Percentiles rank a stretch among this genome's conserved stretches.
Evolutionary conservation across 1,140 invertebrate genomes (phyloP).

Genomic region (Conus betulinus): DNA sequence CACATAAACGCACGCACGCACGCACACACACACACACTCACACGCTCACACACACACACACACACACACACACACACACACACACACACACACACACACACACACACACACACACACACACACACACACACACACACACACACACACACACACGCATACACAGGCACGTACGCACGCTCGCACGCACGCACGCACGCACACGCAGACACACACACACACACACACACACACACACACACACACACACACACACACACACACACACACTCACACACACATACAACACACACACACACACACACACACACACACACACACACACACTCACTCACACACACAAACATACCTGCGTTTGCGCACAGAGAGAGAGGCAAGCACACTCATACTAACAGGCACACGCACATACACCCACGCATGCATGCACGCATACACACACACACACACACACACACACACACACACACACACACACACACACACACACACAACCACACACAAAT

Average conservation of each 20-base stretch:
- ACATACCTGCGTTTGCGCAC: neutral
- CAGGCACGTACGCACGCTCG: too few relatives aligned
- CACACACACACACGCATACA: too few relatives aligned
- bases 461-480: neutral
- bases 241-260: too few relatives aligned
- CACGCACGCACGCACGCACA: too few relatives aligned
- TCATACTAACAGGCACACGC: neutral
- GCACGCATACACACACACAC: neutral
- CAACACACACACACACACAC: slow-evolving; percentile 5
- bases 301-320: slow-evolving; percentile 11
- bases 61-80: slow-evolving; percentile 12
- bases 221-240: neutral
- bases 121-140: neutral
- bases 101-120: neutral
- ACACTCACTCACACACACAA: slow-evolving; percentile 18
- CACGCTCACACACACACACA: neutral
- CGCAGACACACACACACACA: neutral
- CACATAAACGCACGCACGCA: too few relatives aligned
- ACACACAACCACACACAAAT: neutral
- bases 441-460: neutral
- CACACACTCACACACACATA: neutral
- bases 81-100: slow-evolving; percentile 25
- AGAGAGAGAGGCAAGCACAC: neutral
- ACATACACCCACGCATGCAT: neutral
- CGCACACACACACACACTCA: neutral